Base-by-base conservation (phyloP, 2,888 invertebrate species). In the Acanthosoma haemorrhoidale region DNA sequence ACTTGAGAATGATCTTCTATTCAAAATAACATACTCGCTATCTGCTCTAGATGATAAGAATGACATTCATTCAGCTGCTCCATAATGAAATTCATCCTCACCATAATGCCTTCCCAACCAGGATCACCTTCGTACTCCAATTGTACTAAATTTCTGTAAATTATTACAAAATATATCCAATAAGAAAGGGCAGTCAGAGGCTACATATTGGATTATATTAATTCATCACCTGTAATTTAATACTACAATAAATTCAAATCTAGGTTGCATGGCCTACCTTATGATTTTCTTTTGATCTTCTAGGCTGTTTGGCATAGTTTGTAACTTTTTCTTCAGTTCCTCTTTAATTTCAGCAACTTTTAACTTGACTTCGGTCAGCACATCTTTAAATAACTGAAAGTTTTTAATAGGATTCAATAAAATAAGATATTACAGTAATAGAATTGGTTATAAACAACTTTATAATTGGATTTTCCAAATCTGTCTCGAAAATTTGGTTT, bases 241-340 rank as follows among this genome's bases (percentile, higher is more conserved):
- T 11, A 41, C 3, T 21, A 21, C 1, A 43, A n/a, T n/a, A n/a
- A n/a, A 43, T 43, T 43, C 2, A 43, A 43, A 43, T 43, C 11
- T 3, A 21, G 3, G 3, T 18, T 59, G n/a, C 16, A 31, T 5
- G 13, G 0, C 13, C 57, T 78, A 85, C 84, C 94, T 89, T 75
- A 98, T 96, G 71, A 96, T 86, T 79, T 94, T 91, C 77, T 94
- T 96, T 79, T 98, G 96, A 77, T 96, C 94, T 75, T 97, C 97
- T 29, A 96, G 87, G 74, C 91, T 88, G 39, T 92, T 90, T 0
- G 96, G 96, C 86, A 95, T 91, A 70, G 92, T 91, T 75, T 93
- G 87, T 74, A 99, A 86, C 79, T 92, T 91, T 18, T 86, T 87
- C 76, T 90, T 87, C 67, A 99, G 80, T 78, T 91, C 89, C 68